These are phyloP conservation scores for Halichondria panicea DNA, from an alignment of 37 sponge, comb jelly and placozoan species.

Conservation along the genomic window DNA sequence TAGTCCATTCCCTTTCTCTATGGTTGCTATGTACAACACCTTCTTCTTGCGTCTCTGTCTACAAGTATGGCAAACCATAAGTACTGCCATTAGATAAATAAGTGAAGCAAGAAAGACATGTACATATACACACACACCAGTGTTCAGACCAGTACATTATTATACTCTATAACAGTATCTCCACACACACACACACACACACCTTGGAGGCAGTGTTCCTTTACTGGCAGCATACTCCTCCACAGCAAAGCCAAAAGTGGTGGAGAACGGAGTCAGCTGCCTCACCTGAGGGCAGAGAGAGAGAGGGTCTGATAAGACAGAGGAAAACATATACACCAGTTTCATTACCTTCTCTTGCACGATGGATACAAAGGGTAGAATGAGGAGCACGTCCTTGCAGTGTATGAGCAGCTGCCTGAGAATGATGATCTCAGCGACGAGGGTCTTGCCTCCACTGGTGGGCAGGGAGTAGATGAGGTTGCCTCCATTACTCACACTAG, in stretches of 20 bases:
- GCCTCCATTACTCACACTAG: constrained; percentile 26
- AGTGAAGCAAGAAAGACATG: too few species aligned
- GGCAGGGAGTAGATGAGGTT: constrained; percentile 92
- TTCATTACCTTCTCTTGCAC: constrained; percentile 88
- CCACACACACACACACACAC: too few species aligned
- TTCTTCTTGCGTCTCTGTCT: constrained; percentile 62
- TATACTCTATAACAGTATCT: too few species aligned
- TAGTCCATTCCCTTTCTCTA: constrained; percentile 92
- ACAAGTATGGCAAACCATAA: too few species aligned
- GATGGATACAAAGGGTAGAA: constrained; percentile 91
- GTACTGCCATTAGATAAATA: too few species aligned
- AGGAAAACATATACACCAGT: neutral
- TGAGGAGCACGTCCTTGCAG: constrained; percentile 72
- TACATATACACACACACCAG: too few species aligned
- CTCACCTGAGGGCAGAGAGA: constrained; percentile 63
- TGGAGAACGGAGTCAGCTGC: constrained; percentile 77
- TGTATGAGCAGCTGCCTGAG: constrained; percentile 66
- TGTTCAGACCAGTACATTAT: too few species aligned
- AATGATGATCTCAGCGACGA: constrained; percentile 93
- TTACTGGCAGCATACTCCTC: constrained; percentile 92
- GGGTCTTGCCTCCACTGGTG: constrained; percentile 97
- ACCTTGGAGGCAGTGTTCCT: constrained; percentile 85
- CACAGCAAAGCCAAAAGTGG: constrained; percentile 73
- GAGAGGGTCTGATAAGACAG: neutral
- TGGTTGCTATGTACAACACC: constrained; percentile 86